Conservation (phyloP, 1,140 invertebrate species). For the Drosophila murphyi region DNA sequence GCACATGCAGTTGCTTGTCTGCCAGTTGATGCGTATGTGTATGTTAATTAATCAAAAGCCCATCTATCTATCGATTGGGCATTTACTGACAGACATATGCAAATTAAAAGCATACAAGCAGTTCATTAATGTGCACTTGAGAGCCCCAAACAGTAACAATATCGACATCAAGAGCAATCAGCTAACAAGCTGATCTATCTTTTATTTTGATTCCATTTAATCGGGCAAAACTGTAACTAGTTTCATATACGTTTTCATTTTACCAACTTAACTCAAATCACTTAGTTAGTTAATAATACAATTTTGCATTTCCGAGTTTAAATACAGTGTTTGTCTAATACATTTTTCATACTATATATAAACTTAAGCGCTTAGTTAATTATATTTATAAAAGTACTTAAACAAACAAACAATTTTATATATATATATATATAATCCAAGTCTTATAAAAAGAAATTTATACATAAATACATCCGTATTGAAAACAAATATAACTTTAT, state of each 20-base stretch:
- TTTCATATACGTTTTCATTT: neutral
- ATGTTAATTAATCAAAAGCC: constrained; percentile 81
- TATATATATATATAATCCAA: too few species aligned
- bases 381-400: too few species aligned
- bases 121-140: constrained; percentile 74
- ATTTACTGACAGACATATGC: constrained; percentile 79
- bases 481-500: too few species aligned
- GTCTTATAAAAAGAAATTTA: too few species aligned
- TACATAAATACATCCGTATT: too few species aligned
- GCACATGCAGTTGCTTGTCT: constrained; percentile 8
- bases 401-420: too few species aligned
- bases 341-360: too few species aligned
- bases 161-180: constrained; percentile 9
- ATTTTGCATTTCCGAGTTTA: too few species aligned
- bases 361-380: too few species aligned
- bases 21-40: constrained; percentile 27
- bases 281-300: too few species aligned
- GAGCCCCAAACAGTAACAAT: constrained; percentile 23
- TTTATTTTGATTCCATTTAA: neutral
- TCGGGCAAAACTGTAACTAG: neutral
- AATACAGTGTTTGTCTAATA: too few species aligned
- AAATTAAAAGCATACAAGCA: constrained; percentile 82
- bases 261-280: too few species aligned
- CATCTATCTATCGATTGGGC: constrained; percentile 78
- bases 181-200: constrained; percentile 6